Base-by-base conservation (phyloP, 2,888 invertebrate genomes). In the Rhynchonema sp. region DNA sequence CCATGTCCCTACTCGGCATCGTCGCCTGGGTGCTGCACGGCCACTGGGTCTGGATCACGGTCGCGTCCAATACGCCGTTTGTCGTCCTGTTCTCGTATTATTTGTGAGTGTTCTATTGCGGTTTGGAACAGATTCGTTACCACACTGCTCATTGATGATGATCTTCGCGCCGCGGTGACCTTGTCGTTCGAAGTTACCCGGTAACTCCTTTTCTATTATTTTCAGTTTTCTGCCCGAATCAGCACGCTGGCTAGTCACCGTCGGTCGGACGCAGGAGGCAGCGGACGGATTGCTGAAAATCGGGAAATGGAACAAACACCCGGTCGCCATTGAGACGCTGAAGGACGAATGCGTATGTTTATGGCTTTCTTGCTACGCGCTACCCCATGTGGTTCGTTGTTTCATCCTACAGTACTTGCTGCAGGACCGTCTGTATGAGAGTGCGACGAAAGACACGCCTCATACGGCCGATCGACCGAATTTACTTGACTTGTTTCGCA, bases 181-280 rank as follows among this genome's bases (percentile, higher is more conserved):
- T n/a, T n/a, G n/a, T n/a, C n/a, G n/a, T n/a, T n/a, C n/a, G n/a
- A n/a, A n/a, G n/a, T n/a, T n/a, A n/a, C n/a, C n/a, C n/a, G n/a
- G n/a, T n/a, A n/a, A n/a, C n/a, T n/a, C n/a, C n/a, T n/a, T n/a
- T n/a, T n/a, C n/a, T n/a, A n/a, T n/a, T n/a, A n/a, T n/a, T n/a
- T 68, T 27, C 63, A 80, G 83, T 81, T 83, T 86, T 64, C 78
- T 90, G 69, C 90, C 89, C 0, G 90, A 90, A 76, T 89, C 88
- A 9, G 88, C 89, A 1, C 79, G 90, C 66, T 90, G 90, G 89
- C 77, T 89, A n/a, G 74, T 89, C 28, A 85, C 87, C 71, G 83
- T 83, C 70, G 86, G 86, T 22, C 80, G 83, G 62, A 78, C 86
- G 46, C 84, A 85, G 70, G 87, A 88, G 75, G 89, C 88, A 0